A percentile compares a stretch with the other conserved stretches of the same genome.
Evolutionary conservation across 2,113 vertebrate species (phyloP).

Genomic region (Lanius ludovicianus): DNA sequence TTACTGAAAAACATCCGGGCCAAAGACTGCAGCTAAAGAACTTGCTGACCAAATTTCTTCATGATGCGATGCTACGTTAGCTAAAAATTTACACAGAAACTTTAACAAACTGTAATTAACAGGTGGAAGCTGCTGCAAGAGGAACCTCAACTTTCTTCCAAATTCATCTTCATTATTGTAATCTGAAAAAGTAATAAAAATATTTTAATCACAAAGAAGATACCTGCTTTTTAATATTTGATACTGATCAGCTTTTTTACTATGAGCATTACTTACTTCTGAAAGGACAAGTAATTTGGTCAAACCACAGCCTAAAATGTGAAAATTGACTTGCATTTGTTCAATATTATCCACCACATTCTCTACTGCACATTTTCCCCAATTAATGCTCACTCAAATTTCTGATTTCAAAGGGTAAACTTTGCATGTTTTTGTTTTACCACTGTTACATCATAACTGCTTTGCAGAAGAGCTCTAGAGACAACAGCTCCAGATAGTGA

Average conservation of each 20-base stretch:
- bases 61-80: constrained; percentile 92
- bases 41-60: constrained; percentile 92
- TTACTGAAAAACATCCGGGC: constrained; percentile 97
- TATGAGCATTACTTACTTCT: neutral
- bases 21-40: constrained; percentile 93
- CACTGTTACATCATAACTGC: neutral
- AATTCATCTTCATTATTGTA: constrained; percentile 94
- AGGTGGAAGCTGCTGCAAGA: constrained; percentile 95
- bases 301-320: neutral
- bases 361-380: neutral
- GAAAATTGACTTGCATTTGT: neutral
- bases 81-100: constrained; percentile 95
- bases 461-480: neutral
- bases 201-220: constrained; percentile 24
- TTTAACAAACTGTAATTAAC: constrained; percentile 95
- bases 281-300: neutral
- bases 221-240: constrained; percentile 28
- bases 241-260: constrained; percentile 16
- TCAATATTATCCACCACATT: neutral
- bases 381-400: neutral
- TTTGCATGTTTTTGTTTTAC: neutral
- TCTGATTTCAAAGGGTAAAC: neutral
- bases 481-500: neutral
- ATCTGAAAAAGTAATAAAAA: constrained; percentile 79
- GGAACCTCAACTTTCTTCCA: constrained; percentile 91